Conservation (phyloP, 1,140 invertebrate genomes). For the Aphelenchoides avenae region DNA sequence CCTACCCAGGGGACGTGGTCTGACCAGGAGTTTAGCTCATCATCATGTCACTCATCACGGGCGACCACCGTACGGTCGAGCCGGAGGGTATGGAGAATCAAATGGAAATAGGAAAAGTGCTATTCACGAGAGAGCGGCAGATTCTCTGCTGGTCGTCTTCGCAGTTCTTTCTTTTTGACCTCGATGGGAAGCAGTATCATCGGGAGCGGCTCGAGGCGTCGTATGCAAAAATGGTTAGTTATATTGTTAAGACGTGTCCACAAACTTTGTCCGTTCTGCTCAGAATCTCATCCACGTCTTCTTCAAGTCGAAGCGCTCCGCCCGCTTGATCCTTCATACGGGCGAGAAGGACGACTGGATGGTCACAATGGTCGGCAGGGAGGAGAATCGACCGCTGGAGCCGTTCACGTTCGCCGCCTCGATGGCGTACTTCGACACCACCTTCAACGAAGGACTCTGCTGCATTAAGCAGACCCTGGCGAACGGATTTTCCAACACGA, state of each 20-base stretch:
- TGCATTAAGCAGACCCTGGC: background rate
- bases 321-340: conserved; percentile 24
- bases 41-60: conserved; percentile 75
- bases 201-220: conserved; percentile 15
- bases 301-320: conserved; percentile 21
- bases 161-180: conserved; percentile 42
- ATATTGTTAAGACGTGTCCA: background rate
- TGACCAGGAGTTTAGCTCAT: conserved; percentile 63
- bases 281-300: conserved; percentile 45
- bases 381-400: conserved; percentile 13
- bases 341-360: conserved; percentile 51
- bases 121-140: conserved; percentile 27
- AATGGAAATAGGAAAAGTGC: conserved; percentile 43
- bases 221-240: conserved; percentile 11
- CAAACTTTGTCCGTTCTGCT: background rate
- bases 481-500: no score
- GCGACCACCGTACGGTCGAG: conserved; percentile 58
- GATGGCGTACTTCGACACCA: conserved; percentile 28
- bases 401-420: conserved; percentile 39
- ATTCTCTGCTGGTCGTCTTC: conserved; percentile 45
- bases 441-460: conserved; percentile 15
- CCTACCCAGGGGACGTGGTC: no score
- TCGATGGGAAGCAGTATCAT: conserved; percentile 38
- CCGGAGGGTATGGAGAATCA: conserved; percentile 45
- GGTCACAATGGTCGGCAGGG: conserved; percentile 32